Percentiles rank a stretch among this genome's conserved stretches.
These are phyloP conservation scores for Amphiprion ocellaris DNA, from an alignment of 2,113 vertebrate species.

Conservation along the genomic window DNA sequence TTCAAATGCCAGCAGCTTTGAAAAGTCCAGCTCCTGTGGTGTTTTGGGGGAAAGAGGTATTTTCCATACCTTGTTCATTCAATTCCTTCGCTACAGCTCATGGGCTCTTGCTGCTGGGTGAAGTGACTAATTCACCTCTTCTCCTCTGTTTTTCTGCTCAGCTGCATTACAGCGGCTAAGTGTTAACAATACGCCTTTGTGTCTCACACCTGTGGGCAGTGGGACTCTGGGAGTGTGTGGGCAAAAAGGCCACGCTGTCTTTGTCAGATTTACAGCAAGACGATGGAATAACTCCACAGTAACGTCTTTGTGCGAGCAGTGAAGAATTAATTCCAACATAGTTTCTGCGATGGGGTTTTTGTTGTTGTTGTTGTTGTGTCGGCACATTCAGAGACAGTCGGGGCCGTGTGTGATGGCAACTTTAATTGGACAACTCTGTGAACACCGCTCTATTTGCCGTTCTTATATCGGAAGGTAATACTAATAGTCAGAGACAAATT, in stretches of 20 bases:
- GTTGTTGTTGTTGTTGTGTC: background rate
- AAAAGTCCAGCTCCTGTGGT: background rate
- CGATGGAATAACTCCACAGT: slow-evolving; percentile 51
- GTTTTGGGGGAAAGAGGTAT: slow-evolving; percentile 9
- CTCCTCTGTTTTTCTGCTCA: slow-evolving; percentile 30
- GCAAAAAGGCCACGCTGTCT: slow-evolving; percentile 29
- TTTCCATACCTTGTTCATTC: slow-evolving; percentile 53
- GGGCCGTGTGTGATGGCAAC: background rate
- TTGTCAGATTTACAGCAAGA: slow-evolving; percentile 20
- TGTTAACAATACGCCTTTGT: slow-evolving; percentile 73
- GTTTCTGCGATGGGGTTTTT: background rate
- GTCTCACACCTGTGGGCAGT: slow-evolving; percentile 68
- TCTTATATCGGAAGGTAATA: slow-evolving; percentile 9
- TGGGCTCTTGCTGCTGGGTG: slow-evolving; percentile 46
- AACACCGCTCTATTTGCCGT: background rate
- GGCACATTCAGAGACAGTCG: background rate
- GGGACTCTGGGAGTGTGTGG: slow-evolving; percentile 47
- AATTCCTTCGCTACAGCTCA: slow-evolving; percentile 25
- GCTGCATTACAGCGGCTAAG: slow-evolving; percentile 38
- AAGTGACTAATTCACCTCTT: slow-evolving; percentile 56
- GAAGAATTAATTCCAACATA: slow-evolving; percentile 41
- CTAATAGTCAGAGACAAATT: background rate
- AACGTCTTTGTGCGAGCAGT: slow-evolving; percentile 52
- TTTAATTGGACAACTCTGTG: slow-evolving; percentile 24
- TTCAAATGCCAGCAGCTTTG: slow-evolving; percentile 30